Base-by-base conservation (phyloP, 2,797 vertebrate genomes). In the Masticophis lateralis region DNA sequence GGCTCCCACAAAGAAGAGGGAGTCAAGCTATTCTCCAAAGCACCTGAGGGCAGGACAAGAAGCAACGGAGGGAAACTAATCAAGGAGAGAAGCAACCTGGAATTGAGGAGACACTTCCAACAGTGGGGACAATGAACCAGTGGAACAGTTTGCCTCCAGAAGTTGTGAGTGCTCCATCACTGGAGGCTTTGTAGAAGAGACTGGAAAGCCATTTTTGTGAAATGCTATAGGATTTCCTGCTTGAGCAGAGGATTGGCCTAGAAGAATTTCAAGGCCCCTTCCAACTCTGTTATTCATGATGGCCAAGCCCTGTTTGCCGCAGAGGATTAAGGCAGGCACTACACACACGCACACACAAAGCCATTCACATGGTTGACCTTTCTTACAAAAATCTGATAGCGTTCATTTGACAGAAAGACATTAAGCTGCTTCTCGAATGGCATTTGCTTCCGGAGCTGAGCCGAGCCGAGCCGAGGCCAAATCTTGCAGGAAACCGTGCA, bases 351-450 rank as follows among this genome's bases (percentile, higher is more conserved):
- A 60, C 22, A 27, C 9, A 63, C 9, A 61, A 60, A 60, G 22
- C 27, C 10, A 14, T 20, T 43, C 66, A 87, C 79, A 28, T 10
- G 0, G 55, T 90, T 96, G 96, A 94, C 95, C 94, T 94, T 94
- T n/a, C 74, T 93, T 90, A 93, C 92, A 91, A 95, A 95, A 79
- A 92, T 90, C 93, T 93, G 91, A 93, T 0, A 0, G 61, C 83
- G 86, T 60, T n/a, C 94, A 91, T 0, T 93, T 55, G 28, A 37
- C 91, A 93, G 63, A 88, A 95, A 88, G 12, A 91, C 91, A 92
- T 14, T 56, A 0, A 0, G 0, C 87, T 91, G 0, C 0, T 43
- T 1, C 25, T 20, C 91, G 0, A 0, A 83, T 0, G 0, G 69
- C 89, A 8, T 0, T 55, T 0, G 0, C 61, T 66, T 92, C 69